Evolutionary conservation across 1,140 invertebrate species (phyloP), one percentile per base, ranked within the genome.

Genomic region (Drosophila sulfurigaster): DNA sequence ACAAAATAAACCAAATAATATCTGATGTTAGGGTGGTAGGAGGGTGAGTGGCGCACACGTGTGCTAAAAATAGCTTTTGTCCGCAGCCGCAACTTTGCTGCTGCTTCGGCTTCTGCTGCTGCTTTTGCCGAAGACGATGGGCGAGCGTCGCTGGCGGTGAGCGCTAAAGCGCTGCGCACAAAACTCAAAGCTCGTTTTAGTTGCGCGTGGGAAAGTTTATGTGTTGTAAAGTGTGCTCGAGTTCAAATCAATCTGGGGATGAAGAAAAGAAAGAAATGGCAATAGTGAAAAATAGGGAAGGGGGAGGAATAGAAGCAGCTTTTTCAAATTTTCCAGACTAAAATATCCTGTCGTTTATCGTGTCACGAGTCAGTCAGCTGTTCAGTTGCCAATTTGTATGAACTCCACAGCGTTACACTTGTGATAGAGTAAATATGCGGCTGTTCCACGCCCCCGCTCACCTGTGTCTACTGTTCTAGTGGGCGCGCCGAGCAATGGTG

Each of bases 401-500:
- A 79, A 80, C 81, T 87, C 59, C 49, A 88, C 57, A 75, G 91
- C 91, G 91, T 92, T 92, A 92, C 91, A 92, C 91, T 91, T 91
- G 91, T 92, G 91, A 91, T 91, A 92, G 75, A 92, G 66, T n/a
- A 91, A 88, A 63, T 78, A 79, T 73, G 80, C 83, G 62, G 25
- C 56, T 89, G 83, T 78, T 70, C 51, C 74, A 78, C 74, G 67
- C 85, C 83, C 73, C 65, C 68, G 83, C 73, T 30, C 67, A 88
- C 64, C 3, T 88, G 85, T 78, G 78, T 48, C 30, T 74, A 91
- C 91, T 92, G 87, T 92, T 92, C 91, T 92, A 91, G 91, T 89
- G 83, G 45, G 38, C 64, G 45, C 66, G 60, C 82, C 82, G 68
- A 66, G 69, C 73, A 88, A 83, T 51, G 77, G 82, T 82, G 79